Percentiles rank a stretch among this genome's conserved stretches.
Conservation (phyloP, 2,888 invertebrate genomes). For the Caenorhabditis sp. region DNA sequence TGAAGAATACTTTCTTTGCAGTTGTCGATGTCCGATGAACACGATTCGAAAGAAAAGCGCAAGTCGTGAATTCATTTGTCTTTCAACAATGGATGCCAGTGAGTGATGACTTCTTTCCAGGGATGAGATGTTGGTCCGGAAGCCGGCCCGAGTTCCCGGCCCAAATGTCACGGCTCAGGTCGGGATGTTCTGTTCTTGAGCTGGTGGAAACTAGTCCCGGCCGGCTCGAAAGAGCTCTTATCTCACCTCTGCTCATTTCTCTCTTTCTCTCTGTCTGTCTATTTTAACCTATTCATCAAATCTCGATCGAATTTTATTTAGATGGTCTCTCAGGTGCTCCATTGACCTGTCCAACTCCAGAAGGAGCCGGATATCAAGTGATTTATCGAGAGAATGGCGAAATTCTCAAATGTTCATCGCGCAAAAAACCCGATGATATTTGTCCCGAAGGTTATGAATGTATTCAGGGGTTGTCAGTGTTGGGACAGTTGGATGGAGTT, state of each 20-base stretch:
- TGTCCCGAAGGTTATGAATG: constrained; percentile 60
- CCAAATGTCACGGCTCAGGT: too few relatives aligned
- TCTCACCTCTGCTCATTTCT: too few relatives aligned
- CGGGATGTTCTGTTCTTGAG: too few relatives aligned
- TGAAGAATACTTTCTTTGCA: not conserved
- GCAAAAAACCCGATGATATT: constrained; percentile 31
- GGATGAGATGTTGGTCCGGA: not conserved
- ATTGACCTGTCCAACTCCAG: constrained; percentile 64
- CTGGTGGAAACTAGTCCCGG: too few relatives aligned
- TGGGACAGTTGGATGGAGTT: constrained; percentile 55
- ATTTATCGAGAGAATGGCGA: constrained; percentile 46
- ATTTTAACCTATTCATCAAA: not conserved
- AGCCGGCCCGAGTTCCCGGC: too few relatives aligned
- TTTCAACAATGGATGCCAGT: constrained; percentile 56
- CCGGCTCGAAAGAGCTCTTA: too few relatives aligned
- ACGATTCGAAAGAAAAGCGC: constrained; percentile 47
- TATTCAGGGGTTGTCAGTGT: constrained; percentile 58
- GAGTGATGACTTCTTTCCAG: constrained; percentile 2
- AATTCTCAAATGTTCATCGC: constrained; percentile 51
- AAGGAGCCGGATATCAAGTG: constrained; percentile 63
- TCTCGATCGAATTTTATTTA: constrained; percentile 9
- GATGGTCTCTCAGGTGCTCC: constrained; percentile 63
- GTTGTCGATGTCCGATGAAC: constrained; percentile 54
- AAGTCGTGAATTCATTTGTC: constrained; percentile 52
- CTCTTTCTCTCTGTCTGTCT: too few relatives aligned